Base-by-base conservation (phyloP, 1,140 invertebrate species). In the Popillia japonica region DNA sequence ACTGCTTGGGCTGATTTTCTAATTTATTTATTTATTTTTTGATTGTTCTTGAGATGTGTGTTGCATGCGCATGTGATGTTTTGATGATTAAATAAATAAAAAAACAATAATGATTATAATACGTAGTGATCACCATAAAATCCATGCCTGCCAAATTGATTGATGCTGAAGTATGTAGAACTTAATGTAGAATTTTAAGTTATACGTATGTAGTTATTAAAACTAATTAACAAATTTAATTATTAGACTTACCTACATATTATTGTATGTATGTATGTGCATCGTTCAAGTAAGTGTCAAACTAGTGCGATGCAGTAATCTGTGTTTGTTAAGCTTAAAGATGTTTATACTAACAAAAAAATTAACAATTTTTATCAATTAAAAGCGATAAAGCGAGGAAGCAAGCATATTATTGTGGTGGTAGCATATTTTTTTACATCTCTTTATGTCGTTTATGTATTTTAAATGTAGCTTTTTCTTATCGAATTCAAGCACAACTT, bases 311-410 rank as follows among this genome's bases (percentile, higher is more conserved):
- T 55, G 48, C 48, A 55, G 48, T 55, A 55, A 55, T 55, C 48
- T 55, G n/a, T 55, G 48, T 55, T 55, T 55, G 27, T 55, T 14
- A 55, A 55, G 48, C 48, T 55, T 55, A 55, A 55, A 55, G n/a
- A 55, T 55, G 48, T 14, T n/a, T 55, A 17, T 55, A n/a, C 4
- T n/a, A n/a, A 55, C 17, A 17, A 55, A 17, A 55, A 14, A 55
- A 55, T 55, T 17, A 55, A 17, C n/a, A 17, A 34, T 34, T n/a
- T n/a, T 14, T n/a, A 55, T 55, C 6, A 44, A 14, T 14, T 17
- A 55, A 55, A 6, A 7, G 48, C 1, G 17, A 55, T 17, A 17
- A 6, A 17, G 17, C 2, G 4, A 34, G 27, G 14, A n/a, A 17
- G 48, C 48, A 55, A n/a, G 48, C 48, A 55, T 48, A 48, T 55